A percentile compares a stretch with the other conserved stretches of the same genome.
Evolutionary conservation across 2,113 vertebrate genomes (phyloP).

Genomic region (Illadopsis cleaveri): DNA sequence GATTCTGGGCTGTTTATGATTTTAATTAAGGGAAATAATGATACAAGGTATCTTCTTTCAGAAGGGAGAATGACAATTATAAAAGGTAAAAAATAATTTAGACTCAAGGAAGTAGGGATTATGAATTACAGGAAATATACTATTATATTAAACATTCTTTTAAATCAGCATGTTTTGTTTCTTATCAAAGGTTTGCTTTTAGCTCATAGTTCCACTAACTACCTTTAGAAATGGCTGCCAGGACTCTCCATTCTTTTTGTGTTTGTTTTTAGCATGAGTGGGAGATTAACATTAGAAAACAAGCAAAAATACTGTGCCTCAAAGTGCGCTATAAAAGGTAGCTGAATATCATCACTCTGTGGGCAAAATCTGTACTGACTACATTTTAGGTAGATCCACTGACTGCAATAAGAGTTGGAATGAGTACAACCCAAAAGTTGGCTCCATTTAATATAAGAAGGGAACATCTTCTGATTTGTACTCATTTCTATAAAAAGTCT

Average conservation of each 20-base stretch:
- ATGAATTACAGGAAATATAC: neutral
- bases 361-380: neutral
- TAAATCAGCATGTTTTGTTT: neutral
- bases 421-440: neutral
- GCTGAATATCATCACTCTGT: neutral
- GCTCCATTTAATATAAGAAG: neutral
- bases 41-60: conserved; percentile 20
- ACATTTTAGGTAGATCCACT: neutral
- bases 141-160: conserved; percentile 6
- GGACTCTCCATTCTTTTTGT: neutral
- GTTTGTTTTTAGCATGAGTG: neutral
- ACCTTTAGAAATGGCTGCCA: neutral
- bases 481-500: neutral
- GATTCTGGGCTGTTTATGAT: neutral
- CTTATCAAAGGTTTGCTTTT: conserved; percentile 24
- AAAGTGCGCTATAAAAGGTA: neutral
- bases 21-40: conserved; percentile 23
- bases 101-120: neutral
- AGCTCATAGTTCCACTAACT: neutral
- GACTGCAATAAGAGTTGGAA: neutral
- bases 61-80: neutral
- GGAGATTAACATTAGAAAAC: neutral
- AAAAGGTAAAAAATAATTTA: conserved; percentile 11
- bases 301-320: neutral
- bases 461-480: neutral